phyloP scores from a whole-genome alignment of 2,888 invertebrate genomes.

The Beris morrisii region DNA sequence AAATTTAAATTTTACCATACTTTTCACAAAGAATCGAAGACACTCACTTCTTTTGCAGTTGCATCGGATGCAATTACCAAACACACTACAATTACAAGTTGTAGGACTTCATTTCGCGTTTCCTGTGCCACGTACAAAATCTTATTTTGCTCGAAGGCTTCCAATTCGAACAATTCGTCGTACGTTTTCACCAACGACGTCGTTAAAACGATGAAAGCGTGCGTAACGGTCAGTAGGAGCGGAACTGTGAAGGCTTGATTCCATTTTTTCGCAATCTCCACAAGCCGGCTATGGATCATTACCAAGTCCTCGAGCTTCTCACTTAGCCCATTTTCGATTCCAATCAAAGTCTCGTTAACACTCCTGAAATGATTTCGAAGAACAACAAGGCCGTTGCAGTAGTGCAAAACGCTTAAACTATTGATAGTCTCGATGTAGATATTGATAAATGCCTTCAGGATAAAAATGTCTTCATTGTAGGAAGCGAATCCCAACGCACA shows the following conservation, averaged over 20 bases:
- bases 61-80: constrained; percentile 6
- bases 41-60: constrained; percentile 1
- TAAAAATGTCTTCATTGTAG: not conserved
- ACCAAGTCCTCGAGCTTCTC: not conserved
- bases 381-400: constrained; percentile 21
- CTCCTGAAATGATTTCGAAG: constrained; percentile 16
- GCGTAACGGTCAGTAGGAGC: constrained; percentile 9
- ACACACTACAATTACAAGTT: constrained; percentile 1
- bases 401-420: constrained; percentile 17
- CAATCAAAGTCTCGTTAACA: not conserved
- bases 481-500: not conserved
- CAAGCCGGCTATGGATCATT: constrained; percentile 1
- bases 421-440: constrained; percentile 18
- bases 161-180: not conserved
- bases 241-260: constrained; percentile 13
- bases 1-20: not conserved
- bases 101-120: constrained; percentile 22
- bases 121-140: not conserved
- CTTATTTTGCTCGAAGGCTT: not conserved
- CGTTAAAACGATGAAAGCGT: constrained; percentile 15
- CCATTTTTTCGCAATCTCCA: constrained; percentile 11
- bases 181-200: constrained; percentile 17
- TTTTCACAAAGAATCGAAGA: not conserved
- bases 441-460: not conserved
- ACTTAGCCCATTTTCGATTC: not conserved